Base-by-base conservation (phyloP, 1,140 invertebrate species). In the Aphaenogaster floridana region DNA sequence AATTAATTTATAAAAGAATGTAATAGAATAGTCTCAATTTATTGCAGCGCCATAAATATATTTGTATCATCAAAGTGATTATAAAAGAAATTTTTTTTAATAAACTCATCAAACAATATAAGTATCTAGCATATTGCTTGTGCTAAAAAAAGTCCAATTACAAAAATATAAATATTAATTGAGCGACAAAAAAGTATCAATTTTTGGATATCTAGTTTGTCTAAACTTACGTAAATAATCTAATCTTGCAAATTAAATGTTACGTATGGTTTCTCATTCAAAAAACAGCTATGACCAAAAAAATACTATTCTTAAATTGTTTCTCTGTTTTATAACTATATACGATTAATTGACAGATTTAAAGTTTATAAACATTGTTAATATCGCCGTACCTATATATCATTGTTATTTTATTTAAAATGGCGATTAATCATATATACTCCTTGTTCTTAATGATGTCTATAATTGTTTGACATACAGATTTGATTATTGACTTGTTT, bases 401-500 rank as follows among this genome's bases (percentile, higher is more conserved):
- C 28, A 48, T 21, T 79, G 48, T 54, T 57, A 71, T 45, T 57
- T 8, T 66, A 57, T n/a, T 71, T 5, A 39, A 71, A 71, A 54
- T 57, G n/a, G 21, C 15, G 9, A 54, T 76, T 76, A 57, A 7
- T 57, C 7, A 54, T 74, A 39, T 59, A 36, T 36, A 54, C 21
- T 34, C 15, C n/a, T 74, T 63, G 11, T 83, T 36, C 7, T 3
- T 83, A 80, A n/a, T 48, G n/a, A 15, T n/a, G 5, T 39, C 64
- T 83, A 83, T 28, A 74, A 74, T 36, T 74, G 6, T 76, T 76
- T 84, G 52, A 74, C 57, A 48, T 74, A 50, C n/a, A 83, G 2
- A 84, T 84, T 84, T 84, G 54, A 84, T 84, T 76, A 84, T 84
- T 84, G 54, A 74, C 80, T 74, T 61, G 39, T 71, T 61, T 13